A percentile compares a stretch with the other conserved stretches of the same genome.
These are phyloP conservation scores for Branchellion lobata DNA, from an alignment of 2,888 invertebrate species.

Conservation along the genomic window DNA sequence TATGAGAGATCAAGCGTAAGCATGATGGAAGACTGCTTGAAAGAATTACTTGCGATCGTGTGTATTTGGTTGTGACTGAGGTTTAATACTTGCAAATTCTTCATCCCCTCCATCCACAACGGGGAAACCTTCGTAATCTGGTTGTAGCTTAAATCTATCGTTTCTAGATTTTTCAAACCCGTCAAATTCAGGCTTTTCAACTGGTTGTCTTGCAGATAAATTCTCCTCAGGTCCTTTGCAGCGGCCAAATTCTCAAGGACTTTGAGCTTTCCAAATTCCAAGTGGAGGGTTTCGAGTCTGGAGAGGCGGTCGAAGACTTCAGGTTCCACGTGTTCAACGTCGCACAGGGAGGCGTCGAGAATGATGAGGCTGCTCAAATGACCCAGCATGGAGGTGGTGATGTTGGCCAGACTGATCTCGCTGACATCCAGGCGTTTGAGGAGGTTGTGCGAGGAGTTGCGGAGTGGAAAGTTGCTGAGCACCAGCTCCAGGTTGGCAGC, in stretches of 20 bases:
- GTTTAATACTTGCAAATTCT: conserved; percentile 46
- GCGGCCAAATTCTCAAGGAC: conserved; percentile 42
- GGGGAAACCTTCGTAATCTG: conserved; percentile 28
- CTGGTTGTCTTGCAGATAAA: conserved; percentile 45
- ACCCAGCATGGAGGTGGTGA: conserved; percentile 48
- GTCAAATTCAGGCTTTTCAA: conserved; percentile 38
- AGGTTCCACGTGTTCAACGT: conserved; percentile 47
- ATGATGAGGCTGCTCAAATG: conserved; percentile 46
- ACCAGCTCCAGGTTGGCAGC: conserved; percentile 1
- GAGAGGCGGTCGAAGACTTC: conserved; percentile 42
- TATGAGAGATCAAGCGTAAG: conserved; percentile 47
- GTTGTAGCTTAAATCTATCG: conserved; percentile 48
- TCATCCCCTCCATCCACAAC: conserved; percentile 39
- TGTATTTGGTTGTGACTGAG: conserved; percentile 48
- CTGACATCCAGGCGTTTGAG: conserved; percentile 51
- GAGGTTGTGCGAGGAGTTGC: conserved; percentile 26
- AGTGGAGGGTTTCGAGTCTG: conserved; percentile 46
- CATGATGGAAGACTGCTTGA: conserved; percentile 40
- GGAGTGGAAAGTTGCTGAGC: not conserved
- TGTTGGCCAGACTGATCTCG: conserved; percentile 48
- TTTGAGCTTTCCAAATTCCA: conserved; percentile 44
- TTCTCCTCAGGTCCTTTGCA: conserved; percentile 41
- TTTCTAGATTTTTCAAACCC: conserved; percentile 42
- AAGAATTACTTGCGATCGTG: conserved; percentile 35
- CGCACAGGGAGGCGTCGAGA: conserved; percentile 49